These are phyloP conservation scores for Poeciliopsis presidionis DNA, from an alignment of 2,797 vertebrate genomes.

Conservation along the genomic window DNA sequence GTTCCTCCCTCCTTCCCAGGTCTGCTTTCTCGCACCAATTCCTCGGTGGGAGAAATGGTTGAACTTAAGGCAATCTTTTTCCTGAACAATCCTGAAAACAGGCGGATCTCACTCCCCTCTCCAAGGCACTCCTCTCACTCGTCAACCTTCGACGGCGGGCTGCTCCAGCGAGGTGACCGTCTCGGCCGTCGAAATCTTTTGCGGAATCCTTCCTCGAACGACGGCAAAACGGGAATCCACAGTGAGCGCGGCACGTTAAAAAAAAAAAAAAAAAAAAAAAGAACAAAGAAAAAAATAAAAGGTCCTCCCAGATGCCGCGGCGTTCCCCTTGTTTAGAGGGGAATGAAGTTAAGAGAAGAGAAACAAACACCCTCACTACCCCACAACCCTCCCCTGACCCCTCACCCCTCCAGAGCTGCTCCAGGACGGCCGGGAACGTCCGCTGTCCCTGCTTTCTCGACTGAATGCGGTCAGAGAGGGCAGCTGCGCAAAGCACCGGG, in stretches of 20 bases:
- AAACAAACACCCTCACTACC: conserved; percentile 23
- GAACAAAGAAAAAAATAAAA: not conserved
- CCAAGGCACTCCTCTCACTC: conserved; percentile 80
- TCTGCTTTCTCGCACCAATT: conserved; percentile 20
- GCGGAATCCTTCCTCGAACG: conserved; percentile 48
- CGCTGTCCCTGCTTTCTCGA: conserved; percentile 61
- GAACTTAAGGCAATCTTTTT: conserved; percentile 80
- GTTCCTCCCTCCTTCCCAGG: conserved; percentile 21
- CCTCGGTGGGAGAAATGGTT: conserved; percentile 43
- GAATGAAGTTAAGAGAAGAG: conserved; percentile 59
- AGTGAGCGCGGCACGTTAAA: conserved; percentile 63
- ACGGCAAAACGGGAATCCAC: conserved; percentile 65
- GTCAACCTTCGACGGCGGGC: conserved; percentile 55
- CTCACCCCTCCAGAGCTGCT: conserved; percentile 31
- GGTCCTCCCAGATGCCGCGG: conserved; percentile 44
- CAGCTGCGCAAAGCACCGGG: conserved; percentile 69
- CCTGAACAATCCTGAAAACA: conserved; percentile 79
- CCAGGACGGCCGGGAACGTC: conserved; percentile 35
- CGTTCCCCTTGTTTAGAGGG: conserved; percentile 32
- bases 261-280: not conserved
- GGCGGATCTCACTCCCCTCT: conserved; percentile 53
- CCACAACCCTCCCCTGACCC: conserved; percentile 2
- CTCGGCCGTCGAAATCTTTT: conserved; percentile 50
- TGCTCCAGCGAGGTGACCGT: conserved; percentile 50
- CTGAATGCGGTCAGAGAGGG: conserved; percentile 50